Evolutionary conservation across 2,797 vertebrate species (phyloP).

Genomic region (Schizopygopsis malacanthus): DNA sequence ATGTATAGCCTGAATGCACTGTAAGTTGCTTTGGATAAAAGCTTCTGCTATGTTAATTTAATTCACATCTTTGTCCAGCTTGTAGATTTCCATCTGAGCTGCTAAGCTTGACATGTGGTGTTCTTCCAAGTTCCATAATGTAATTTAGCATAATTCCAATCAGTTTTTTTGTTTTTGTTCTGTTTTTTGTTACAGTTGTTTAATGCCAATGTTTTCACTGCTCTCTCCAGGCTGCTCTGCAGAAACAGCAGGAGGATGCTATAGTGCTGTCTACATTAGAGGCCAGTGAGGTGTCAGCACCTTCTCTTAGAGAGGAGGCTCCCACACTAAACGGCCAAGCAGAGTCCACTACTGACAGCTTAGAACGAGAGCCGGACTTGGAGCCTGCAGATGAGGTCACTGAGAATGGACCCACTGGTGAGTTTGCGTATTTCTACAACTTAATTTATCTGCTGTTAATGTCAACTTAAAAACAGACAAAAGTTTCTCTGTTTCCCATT

Average conservation of each 20-base stretch:
- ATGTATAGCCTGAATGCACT: too few relatives aligned
- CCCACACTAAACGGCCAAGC: slow-evolving; percentile 89
- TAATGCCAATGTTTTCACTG: not conserved
- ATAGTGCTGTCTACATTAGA: slow-evolving; percentile 78
- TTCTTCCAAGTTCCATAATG: not conserved
- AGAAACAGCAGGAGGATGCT: slow-evolving; percentile 89
- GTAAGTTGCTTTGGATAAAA: too few relatives aligned
- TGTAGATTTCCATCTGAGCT: not conserved
- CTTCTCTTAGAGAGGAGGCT: slow-evolving; percentile 77
- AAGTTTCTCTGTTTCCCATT: not conserved
- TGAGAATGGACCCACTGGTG: slow-evolving; percentile 94
- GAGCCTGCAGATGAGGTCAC: slow-evolving; percentile 89
- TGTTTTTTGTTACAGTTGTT: not conserved
- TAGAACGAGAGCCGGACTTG: slow-evolving; percentile 86
- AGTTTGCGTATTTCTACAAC: not conserved
- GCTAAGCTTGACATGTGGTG: not conserved
- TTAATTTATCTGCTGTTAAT: not conserved
- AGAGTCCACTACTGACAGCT: slow-evolving; percentile 82
- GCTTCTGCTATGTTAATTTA: not conserved
- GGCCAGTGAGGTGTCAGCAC: slow-evolving; percentile 72
- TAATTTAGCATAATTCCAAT: not conserved
- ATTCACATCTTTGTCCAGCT: not conserved
- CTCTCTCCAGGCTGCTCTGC: slow-evolving; percentile 86
- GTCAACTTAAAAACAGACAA: not conserved
- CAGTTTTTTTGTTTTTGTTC: too few relatives aligned